These are phyloP conservation scores for Zoanthus gigantus DNA, from an alignment of 92 coral and sea anemone species.

Conservation along the genomic window DNA sequence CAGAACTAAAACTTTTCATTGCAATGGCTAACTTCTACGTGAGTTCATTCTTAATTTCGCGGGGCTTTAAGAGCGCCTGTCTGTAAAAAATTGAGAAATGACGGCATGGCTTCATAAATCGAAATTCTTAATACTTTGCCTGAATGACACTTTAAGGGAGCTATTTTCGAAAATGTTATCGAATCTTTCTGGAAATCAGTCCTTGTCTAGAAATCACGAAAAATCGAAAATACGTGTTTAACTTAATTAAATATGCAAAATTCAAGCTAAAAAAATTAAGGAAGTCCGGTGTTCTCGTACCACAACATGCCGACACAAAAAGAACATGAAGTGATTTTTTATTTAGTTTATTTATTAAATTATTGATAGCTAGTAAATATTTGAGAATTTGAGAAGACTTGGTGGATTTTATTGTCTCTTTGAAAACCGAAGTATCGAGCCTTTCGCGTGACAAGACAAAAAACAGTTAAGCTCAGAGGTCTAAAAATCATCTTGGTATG, in stretches of 20 bases:
- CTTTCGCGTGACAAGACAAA: constrained; percentile 29
- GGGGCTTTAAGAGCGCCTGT: too few relatives aligned
- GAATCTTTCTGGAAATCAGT: constrained; percentile 7
- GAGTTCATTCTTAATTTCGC: too few relatives aligned
- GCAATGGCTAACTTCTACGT: too few relatives aligned
- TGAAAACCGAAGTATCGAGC: not conserved
- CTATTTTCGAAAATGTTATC: constrained; percentile 1
- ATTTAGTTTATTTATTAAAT: constrained; percentile 14
- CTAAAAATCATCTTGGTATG: constrained; percentile 38
- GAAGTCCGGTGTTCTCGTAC: not conserved
- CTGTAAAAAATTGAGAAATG: too few relatives aligned
- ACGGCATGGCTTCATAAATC: constrained; percentile 48
- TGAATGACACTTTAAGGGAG: not conserved
- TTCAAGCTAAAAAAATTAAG: constrained; percentile 8
- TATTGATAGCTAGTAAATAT: not conserved
- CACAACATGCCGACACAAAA: not conserved
- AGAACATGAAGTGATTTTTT: not conserved
- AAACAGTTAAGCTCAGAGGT: constrained; percentile 33
- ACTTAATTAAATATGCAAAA: constrained; percentile 17
- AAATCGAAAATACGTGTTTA: constrained; percentile 8
- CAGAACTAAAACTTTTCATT: too few relatives aligned
- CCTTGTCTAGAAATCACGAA: constrained; percentile 4
- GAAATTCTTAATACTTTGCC: too few relatives aligned
- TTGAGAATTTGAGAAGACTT: not conserved
- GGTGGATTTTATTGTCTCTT: not conserved